Percentiles rank a stretch among this genome's conserved stretches.
Evolutionary conservation across 2,888 invertebrate genomes (phyloP).

Genomic region (Drosophila subquinaria): DNA sequence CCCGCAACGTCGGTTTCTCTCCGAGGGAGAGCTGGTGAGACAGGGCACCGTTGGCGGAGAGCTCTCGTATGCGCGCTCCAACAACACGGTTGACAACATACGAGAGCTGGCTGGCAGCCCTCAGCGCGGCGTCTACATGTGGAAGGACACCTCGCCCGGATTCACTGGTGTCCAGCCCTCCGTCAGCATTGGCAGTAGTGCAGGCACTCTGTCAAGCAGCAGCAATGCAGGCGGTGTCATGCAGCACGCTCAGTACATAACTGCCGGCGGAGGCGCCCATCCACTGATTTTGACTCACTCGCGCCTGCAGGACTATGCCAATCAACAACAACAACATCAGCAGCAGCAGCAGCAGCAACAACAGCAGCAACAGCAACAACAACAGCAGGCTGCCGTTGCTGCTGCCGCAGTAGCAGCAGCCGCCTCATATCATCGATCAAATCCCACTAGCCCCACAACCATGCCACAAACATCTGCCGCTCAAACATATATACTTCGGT

Average conservation of each 20-base stretch:
- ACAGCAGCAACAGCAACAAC: constrained; percentile 80
- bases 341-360: constrained; percentile 78
- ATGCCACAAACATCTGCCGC: constrained; percentile 84
- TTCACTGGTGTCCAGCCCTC: constrained; percentile 82
- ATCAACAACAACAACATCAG: constrained; percentile 75
- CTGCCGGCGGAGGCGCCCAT: constrained; percentile 78
- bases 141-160: constrained; percentile 92
- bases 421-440: constrained; percentile 88
- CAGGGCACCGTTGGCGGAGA: constrained; percentile 86
- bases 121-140: constrained; percentile 92
- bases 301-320: constrained; percentile 82
- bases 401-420: constrained; percentile 72
- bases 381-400: constrained; percentile 73
- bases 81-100: constrained; percentile 94
- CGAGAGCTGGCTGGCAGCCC: constrained; percentile 95
- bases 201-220: constrained; percentile 83
- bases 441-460: constrained; percentile 90
- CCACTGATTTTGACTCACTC: constrained; percentile 83
- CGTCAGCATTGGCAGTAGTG: constrained; percentile 82
- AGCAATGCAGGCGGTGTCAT: constrained; percentile 56
- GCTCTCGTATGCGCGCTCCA: constrained; percentile 89
- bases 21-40: constrained; percentile 92
- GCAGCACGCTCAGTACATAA: constrained; percentile 83
- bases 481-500: constrained; percentile 83
- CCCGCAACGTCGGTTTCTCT: constrained; percentile 92